Evolutionary conservation across 2,113 vertebrate genomes (phyloP).

Genomic region (Cyprichromis sp.): DNA sequence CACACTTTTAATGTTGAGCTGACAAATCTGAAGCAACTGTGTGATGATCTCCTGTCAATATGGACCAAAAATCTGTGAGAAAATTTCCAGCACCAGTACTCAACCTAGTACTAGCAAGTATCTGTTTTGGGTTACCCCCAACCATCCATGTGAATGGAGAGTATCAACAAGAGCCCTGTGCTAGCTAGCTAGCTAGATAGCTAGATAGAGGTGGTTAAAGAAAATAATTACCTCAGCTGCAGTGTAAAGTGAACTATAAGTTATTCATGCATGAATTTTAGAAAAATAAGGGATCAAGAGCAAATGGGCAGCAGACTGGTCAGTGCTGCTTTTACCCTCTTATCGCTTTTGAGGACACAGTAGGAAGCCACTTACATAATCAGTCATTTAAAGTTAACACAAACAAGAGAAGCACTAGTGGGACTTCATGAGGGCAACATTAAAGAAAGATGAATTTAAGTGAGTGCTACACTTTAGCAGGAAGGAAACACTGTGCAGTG

Average conservation of each 20-base stretch:
- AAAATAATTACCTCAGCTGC: background rate
- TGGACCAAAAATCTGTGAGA: background rate
- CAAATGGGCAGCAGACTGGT: background rate
- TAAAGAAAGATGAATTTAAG: background rate
- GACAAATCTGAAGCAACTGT: background rate
- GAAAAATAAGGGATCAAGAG: background rate
- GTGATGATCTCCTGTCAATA: background rate
- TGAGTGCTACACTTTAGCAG: background rate
- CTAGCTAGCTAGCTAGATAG: rapidly evolving
- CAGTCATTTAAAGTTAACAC: background rate
- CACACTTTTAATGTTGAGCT: background rate
- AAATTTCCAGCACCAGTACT: too few relatives aligned
- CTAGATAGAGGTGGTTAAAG: background rate
- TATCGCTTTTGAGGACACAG: background rate
- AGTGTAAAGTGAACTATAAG: background rate
- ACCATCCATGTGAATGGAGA: background rate
- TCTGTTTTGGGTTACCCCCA: background rate
- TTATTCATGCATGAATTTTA: background rate
- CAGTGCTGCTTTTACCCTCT: background rate
- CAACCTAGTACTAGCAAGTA: background rate
- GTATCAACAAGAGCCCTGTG: background rate
- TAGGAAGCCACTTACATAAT: background rate
- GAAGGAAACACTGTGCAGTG: constrained; percentile 7
- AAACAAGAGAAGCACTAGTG: background rate
- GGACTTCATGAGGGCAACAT: background rate